phyloP scores from a whole-genome alignment of 2,113 vertebrate genomes.

The Eublepharis macularius region DNA sequence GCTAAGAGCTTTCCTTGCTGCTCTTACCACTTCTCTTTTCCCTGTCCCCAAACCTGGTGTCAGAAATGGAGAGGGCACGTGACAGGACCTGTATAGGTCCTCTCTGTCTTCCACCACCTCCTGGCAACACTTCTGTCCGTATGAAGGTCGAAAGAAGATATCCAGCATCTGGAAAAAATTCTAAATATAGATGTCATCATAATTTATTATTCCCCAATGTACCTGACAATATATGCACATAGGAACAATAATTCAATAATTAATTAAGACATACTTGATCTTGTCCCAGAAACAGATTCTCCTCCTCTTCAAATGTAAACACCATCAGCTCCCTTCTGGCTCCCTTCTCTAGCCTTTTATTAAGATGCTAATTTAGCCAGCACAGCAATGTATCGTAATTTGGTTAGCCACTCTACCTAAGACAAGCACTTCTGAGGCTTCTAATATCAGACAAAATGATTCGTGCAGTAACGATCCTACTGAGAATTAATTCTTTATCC shows the following conservation, averaged over 20 bases:
- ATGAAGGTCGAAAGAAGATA: background rate
- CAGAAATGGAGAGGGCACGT: background rate
- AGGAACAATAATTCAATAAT: conserved; percentile 6
- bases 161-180: background rate
- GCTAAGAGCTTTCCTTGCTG: background rate
- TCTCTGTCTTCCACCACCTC: too few relatives aligned
- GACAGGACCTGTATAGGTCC: background rate
- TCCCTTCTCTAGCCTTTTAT: conserved; percentile 12
- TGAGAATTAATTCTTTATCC: conserved; percentile 26
- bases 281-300: background rate
- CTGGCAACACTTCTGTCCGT: background rate
- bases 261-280: background rate
- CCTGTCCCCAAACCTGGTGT: background rate
- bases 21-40: background rate
- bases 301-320: background rate
- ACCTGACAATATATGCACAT: background rate
- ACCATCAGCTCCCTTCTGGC: background rate
- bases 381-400: conserved; percentile 26
- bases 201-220: conserved; percentile 12
- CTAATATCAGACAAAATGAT: conserved; percentile 1
- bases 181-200: background rate
- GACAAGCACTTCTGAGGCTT: conserved; percentile 21
- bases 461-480: background rate
- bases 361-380: conserved; percentile 27
- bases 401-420: conserved; percentile 14